Evolutionary conservation across 2,888 invertebrate species (phyloP), one percentile per base, ranked within the genome.

Genomic region (Laothoe populi): DNA sequence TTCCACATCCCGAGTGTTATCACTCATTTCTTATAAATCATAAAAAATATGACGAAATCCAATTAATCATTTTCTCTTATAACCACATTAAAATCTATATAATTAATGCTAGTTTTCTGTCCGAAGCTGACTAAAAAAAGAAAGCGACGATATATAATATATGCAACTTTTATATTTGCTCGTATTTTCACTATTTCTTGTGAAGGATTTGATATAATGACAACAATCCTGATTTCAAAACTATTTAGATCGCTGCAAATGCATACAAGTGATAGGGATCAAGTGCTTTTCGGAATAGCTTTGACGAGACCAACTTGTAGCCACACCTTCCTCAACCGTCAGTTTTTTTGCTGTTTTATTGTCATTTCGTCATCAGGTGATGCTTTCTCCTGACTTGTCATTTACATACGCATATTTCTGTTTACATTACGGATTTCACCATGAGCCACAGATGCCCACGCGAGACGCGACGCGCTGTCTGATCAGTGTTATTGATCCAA

Each of bases 401-500:
- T 90, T 89, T 88, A 82, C 86, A 89, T 87, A 84, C 84, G 82
- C 83, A 83, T 78, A 79, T 84, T 82, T 86, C 79, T 90, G 89
- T 92, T 90, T 91, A 79, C 75, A 83, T 77, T 83, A 79, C 74
- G 79, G 88, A 88, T 92, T 91, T 92, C 91, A 81, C 89, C 78
- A 73, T 73, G 71, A 70, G 67, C 66, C 62, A 60, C 42, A 59
- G 57, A 46, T 64, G 66, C 70, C 69, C 67, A 69, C 75, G 66
- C 65, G 63, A 61, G 66, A 68, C 75, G 66, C 66, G 63, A 61
- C 64, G 62, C 35, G 40, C 61, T 48, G 65, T 65, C 53, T 53
- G 35, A 35, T 35, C 19, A 11, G 11, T 31, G 64, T 61, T 64
- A 65, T 62, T 42, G 40, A 61, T 40, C 16, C 57, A 65, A 64